phyloP scores from a whole-genome alignment of 2,797 vertebrate genomes.

The Poecilia gillii region DNA sequence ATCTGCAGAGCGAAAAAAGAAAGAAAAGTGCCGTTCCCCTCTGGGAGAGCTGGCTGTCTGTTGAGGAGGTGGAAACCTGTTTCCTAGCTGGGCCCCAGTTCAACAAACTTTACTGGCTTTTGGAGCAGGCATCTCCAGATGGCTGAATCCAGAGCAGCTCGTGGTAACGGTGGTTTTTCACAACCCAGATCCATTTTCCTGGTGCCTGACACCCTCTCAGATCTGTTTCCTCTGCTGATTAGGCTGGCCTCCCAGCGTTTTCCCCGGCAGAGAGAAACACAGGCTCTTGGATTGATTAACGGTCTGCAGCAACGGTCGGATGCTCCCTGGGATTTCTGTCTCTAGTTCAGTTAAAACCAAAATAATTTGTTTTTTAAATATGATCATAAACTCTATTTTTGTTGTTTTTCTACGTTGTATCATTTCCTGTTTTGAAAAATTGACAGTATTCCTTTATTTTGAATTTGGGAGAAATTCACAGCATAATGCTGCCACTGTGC shows the following conservation, averaged over 20 bases:
- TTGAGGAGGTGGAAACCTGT: conserved; percentile 78
- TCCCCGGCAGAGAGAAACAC: conserved; percentile 69
- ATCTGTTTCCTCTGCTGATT: conserved; percentile 87
- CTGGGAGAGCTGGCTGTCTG: conserved; percentile 68
- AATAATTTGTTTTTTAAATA: not conserved
- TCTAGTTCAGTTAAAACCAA: not conserved
- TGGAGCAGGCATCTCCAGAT: conserved; percentile 84
- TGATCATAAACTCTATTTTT: not conserved
- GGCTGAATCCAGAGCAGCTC: conserved; percentile 82
- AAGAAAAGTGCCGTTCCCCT: conserved; percentile 28
- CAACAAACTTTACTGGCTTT: conserved; percentile 79
- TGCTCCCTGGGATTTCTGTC: conserved; percentile 28
- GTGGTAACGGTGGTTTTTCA: conserved; percentile 85
- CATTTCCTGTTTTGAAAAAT: not conserved
- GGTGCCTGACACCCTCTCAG: conserved; percentile 72
- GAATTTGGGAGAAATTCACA: not conserved
- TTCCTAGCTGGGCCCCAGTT: conserved; percentile 81
- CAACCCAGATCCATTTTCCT: conserved; percentile 85
- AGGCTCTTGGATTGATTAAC: conserved; percentile 74
- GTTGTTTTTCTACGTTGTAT: not conserved
- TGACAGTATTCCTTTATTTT: not conserved
- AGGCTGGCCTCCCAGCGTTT: conserved; percentile 78
- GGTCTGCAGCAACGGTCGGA: conserved; percentile 67
- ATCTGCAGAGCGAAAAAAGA: conserved; percentile 5
- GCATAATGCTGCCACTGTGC: not conserved